Evolutionary conservation across 2,888 invertebrate genomes (phyloP).

Genomic region (Stratiomys singularior): DNA sequence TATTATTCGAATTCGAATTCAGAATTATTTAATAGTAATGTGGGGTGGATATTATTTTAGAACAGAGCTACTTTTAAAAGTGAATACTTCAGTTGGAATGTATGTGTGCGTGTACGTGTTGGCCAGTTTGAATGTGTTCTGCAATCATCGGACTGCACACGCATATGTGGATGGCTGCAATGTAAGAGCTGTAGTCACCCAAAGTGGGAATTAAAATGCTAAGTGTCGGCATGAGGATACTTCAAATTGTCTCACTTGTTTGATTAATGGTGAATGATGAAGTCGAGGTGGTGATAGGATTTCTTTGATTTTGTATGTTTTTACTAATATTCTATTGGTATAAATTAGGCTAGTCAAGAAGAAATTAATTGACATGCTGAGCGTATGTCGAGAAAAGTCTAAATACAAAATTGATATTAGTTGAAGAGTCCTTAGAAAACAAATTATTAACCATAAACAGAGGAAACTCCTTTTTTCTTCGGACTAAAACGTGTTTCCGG

Average conservation of each 20-base stretch:
- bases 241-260: conserved; percentile 6
- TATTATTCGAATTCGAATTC: conserved; percentile 19
- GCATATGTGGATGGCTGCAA: background rate
- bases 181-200: background rate
- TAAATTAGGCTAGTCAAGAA: no score
- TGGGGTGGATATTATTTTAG: conserved; percentile 41
- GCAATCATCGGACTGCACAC: background rate
- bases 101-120: background rate
- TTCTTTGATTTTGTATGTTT: background rate
- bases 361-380: no score
- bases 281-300: background rate
- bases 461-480: no score
- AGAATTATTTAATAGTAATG: conserved; percentile 34
- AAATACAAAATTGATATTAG: no score
- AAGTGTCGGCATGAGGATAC: background rate
- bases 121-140: background rate
- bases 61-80: conserved; percentile 24
- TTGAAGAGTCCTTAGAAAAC: no score
- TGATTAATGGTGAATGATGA: conserved; percentile 4
- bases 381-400: no score
- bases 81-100: background rate
- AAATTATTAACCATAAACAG: no score
- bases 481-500: no score
- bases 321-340: no score
- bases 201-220: background rate